Evolutionary conservation across 1,140 invertebrate genomes (phyloP), one percentile per base, ranked within the genome.

Genomic region (Bombus terrestris): DNA sequence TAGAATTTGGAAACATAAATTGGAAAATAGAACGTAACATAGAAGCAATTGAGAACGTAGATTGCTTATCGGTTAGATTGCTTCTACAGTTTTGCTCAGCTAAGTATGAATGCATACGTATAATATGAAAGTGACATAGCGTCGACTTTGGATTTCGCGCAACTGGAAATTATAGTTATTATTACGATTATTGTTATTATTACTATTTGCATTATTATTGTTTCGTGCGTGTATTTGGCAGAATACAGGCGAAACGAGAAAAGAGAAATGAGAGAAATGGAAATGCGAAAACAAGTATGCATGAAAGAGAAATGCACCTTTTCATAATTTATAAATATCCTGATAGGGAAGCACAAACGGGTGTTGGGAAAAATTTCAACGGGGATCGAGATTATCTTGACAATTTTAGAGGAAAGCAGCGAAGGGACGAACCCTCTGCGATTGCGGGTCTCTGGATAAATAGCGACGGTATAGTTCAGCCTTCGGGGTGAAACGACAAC

Each of bases 301-400:
- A 68, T 35, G 53, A 35, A 62, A 28, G 59, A 62, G 28, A 62
- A 12, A n/a, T 18, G 32, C 37, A 69, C 18, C 35, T 83, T 66
- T 89, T 73, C 76, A 83, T 83, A 37, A 76, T 10, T 41, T 68
- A 79, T 72, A 79, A 79, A 71, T 72, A 84, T 72, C 25, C 10
- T 5, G 72, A 66, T 41, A 47, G 53, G 25, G 18, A 47, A 47
- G 53, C 47, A 71, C 6, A 39, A 68, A 37, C 47, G 68, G n/a
- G 12, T 32, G 64, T 43, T 15, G 39, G n/a, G 68, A 62, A 80
- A 81, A 89, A 89, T 85, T 87, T 87, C 73, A 74, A 73, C 81
- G 62, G 59, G n/a, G 72, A 47, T 89, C 47, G 74, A 79, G 85
- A 85, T 90, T 89, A 89, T 89, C 76, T 85, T 85, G 81, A 73